Evolutionary conservation across 2,888 invertebrate species (phyloP).

Genomic region (Melieria picta): DNA sequence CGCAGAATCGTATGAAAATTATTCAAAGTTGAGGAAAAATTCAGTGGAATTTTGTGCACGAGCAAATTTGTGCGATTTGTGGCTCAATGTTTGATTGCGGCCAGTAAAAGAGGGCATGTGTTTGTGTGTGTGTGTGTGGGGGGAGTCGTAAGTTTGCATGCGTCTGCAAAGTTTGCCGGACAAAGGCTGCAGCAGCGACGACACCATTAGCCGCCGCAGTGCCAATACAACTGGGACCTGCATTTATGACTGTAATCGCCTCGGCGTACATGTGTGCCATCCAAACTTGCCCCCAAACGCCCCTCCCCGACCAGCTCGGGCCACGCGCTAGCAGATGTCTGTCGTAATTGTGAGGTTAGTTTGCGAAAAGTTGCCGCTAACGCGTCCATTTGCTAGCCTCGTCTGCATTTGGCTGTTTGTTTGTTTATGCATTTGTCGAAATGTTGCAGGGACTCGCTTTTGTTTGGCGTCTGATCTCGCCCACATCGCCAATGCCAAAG

Average conservation of each 20-base stretch:
- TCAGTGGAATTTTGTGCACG: background rate
- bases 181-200: conserved; percentile 2
- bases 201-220: too few relatives aligned
- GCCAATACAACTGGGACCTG: conserved; percentile 52
- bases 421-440: conserved; percentile 13
- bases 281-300: background rate
- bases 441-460: background rate
- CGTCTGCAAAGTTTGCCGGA: conserved; percentile 57
- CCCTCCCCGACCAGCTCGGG: background rate
- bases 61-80: background rate
- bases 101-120: background rate
- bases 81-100: too few relatives aligned
- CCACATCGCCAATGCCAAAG: background rate
- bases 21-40: background rate
- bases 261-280: conserved; percentile 43
- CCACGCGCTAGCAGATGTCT: background rate
- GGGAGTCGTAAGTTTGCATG: conserved; percentile 20
- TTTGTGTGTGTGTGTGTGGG: background rate
- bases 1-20: background rate
- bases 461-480: background rate
- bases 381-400: conserved; percentile 19
- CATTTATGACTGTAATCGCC: conserved; percentile 41
- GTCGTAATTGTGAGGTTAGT: conserved; percentile 36
- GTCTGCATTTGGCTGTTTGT: conserved; percentile 11
- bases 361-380: conserved; percentile 30